phyloP scores from a whole-genome alignment of 2,888 invertebrate genomes.

The Euzophera pinguis region DNA sequence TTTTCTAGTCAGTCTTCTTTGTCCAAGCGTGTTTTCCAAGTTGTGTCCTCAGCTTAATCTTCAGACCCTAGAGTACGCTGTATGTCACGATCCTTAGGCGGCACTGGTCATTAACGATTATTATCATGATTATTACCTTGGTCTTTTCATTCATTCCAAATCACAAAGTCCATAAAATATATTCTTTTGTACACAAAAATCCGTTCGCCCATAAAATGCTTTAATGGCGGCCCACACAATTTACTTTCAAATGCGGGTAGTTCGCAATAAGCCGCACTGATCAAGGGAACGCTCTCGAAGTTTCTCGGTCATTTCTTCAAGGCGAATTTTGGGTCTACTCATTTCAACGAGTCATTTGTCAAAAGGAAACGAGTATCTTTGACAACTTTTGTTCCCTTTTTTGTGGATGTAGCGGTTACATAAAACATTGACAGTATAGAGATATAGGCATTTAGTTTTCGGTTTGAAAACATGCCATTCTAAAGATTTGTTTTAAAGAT shows the following conservation, averaged over 20 bases:
- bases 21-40: too few species aligned
- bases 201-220: neutral
- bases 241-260: neutral
- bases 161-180: neutral
- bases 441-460: neutral
- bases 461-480: too few species aligned
- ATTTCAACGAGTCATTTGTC: neutral
- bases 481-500: too few species aligned
- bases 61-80: too few species aligned
- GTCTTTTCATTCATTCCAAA: neutral
- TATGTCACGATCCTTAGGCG: too few species aligned
- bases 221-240: neutral
- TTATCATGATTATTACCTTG: too few species aligned
- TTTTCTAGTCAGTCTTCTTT: too few species aligned
- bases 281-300: neutral
- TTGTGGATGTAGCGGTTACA: neutral
- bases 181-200: neutral
- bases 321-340: neutral
- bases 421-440: neutral
- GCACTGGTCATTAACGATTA: too few species aligned
- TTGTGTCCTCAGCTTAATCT: too few species aligned
- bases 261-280: neutral
- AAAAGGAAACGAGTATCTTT: conserved; percentile 1
- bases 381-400: neutral
- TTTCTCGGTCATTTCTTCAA: neutral